Percentiles rank a stretch among this genome's conserved stretches.
phyloP scores from a whole-genome alignment of 1,140 invertebrate genomes.

The Anadara kagoshimensis region DNA sequence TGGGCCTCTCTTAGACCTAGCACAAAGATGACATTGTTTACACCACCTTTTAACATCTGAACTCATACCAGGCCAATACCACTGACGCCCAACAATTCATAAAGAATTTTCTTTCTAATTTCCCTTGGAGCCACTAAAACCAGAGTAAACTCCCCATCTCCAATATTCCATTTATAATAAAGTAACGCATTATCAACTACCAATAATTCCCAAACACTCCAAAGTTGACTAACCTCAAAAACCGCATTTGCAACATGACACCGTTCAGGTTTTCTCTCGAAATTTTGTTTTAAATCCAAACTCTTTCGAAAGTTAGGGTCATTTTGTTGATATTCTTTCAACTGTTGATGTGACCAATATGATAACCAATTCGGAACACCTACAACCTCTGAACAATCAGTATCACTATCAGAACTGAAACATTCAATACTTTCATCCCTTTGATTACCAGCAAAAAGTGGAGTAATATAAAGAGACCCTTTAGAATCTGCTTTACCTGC shows the following conservation, averaged over 20 bases:
- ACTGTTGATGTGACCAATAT: neutral
- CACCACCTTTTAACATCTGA: constrained; percentile 19
- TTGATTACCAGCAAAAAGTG: too few relatives aligned
- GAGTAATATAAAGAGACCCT: too few relatives aligned
- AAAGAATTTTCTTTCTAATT: neutral
- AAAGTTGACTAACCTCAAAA: neutral
- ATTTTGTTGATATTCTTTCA: neutral
- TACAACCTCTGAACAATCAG: neutral
- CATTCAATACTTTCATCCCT: too few relatives aligned
- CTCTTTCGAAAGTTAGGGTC: neutral
- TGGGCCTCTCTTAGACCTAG: constrained; percentile 12
- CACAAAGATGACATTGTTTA: constrained; percentile 25
- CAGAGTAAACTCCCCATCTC: neutral
- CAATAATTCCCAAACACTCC: neutral
- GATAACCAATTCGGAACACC: constrained; percentile 1
- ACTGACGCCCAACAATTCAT: constrained; percentile 10
- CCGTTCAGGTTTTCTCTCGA: neutral
- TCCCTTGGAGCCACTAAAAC: neutral
- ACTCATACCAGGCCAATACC: constrained; percentile 4
- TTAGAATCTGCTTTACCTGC: too few relatives aligned
- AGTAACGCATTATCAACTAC: neutral
- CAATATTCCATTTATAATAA: neutral
- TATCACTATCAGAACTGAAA: neutral
- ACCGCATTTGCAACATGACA: neutral
- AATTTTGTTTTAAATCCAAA: neutral